Base-by-base conservation (phyloP, 2,113 vertebrate species). In the Poecile atricapillus region DNA sequence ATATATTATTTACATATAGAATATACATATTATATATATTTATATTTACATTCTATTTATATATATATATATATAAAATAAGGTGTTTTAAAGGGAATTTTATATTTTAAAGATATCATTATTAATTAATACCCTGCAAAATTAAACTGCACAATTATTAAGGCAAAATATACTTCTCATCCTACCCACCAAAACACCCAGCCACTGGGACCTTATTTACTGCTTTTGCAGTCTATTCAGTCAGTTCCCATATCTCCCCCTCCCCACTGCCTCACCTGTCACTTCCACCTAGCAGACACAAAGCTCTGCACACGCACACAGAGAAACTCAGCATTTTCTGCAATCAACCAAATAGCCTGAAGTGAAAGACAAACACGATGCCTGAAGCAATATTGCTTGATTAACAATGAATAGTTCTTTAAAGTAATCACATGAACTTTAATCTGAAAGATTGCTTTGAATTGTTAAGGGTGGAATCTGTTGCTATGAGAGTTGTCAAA, bases 401-500 rank as follows among this genome's bases (percentile, higher is more conserved):
- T 98, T 97, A 98, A 93, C 95, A 92, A 90, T 78, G 89, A 97
- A 90, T 49, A 69, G 87, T 94, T 77, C 96, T 97, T 97, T 98
- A 94, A 96, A 97, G 90, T 64, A 91, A 98, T 97, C 96, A 92
- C 83, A 94, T 95, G 93, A 97, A 97, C 96, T 96, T 97, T 97
- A 89, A 97, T 97, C 94, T 95, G 91, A 97, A 97, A 96, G 85
- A 97, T 78, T 75, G 92, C 95, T 97, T 94, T 94, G 97, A 98
- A 97, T 97, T 96, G 94, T 98, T 98, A 96, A 96, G 94, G 95
- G 94, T 97, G 80, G 92, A 87, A 84, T 97, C 97, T 97, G 95
- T 93, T 96, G 96, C 97, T 96, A 85, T 92, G 96, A 98, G 97
- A 98, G 95, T 97, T 98, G 97, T 98, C 98, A 98, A 97, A 98